phyloP scores from a whole-genome alignment of 2,888 invertebrate genomes.

The Druceiella hillmani region DNA sequence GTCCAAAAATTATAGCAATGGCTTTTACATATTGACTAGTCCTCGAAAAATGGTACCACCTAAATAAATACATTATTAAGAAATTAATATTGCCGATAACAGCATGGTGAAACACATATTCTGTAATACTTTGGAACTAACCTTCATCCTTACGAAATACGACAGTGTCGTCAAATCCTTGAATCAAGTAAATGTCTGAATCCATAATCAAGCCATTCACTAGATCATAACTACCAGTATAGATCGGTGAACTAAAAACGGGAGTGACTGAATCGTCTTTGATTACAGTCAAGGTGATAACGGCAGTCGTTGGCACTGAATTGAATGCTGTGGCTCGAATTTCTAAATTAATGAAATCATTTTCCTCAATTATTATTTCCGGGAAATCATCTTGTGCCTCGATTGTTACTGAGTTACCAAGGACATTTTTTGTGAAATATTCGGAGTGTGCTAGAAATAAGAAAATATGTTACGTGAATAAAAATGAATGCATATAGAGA shows the following conservation, averaged over 20 bases:
- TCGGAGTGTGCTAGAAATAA: conserved; percentile 30
- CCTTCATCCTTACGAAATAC: conserved; percentile 32
- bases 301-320: conserved; percentile 28
- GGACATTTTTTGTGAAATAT: conserved; percentile 28
- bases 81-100: too few relatives aligned
- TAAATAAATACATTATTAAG: too few relatives aligned
- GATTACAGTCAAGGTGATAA: conserved; percentile 34
- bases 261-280: conserved; percentile 36
- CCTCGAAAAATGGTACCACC: too few relatives aligned
- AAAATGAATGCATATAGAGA: conserved; percentile 4
- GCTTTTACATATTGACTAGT: too few relatives aligned
- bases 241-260: conserved; percentile 31
- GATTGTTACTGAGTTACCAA: conserved; percentile 30
- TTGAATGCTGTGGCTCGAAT: conserved; percentile 29
- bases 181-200: conserved; percentile 30
- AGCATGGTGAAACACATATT: too few relatives aligned
- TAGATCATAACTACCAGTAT: conserved; percentile 31
- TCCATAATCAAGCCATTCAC: conserved; percentile 29
- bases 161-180: conserved; percentile 35
- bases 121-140: too few relatives aligned
- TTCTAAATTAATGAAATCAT: conserved; percentile 32
- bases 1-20: too few relatives aligned
- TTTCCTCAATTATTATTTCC: conserved; percentile 29
- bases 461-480: conserved; percentile 2
- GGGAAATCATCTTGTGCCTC: conserved; percentile 30